These are phyloP conservation scores for Carabus problematicus DNA, from an alignment of 2,888 invertebrate genomes.

Conservation along the genomic window DNA sequence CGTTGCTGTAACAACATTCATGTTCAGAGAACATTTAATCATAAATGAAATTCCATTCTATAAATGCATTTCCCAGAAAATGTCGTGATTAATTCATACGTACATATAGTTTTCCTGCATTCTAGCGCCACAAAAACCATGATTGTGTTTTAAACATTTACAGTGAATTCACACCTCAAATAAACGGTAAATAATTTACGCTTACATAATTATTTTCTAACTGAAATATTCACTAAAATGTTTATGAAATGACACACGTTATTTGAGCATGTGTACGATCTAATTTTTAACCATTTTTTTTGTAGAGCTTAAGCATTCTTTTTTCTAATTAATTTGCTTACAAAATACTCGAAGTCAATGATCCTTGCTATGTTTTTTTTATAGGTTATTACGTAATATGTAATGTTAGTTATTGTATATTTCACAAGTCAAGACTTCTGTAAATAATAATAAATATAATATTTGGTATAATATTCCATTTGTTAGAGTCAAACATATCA, in stretches of 20 bases:
- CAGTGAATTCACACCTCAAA: neutral
- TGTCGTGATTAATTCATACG: neutral
- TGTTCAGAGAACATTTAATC: conserved; percentile 23
- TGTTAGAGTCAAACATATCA: no score
- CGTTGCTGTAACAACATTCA: neutral
- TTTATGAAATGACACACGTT: neutral
- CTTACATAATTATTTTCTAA: no score
- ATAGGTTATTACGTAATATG: neutral
- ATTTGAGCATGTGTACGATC: neutral
- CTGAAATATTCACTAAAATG: no score
- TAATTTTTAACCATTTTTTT: conserved; percentile 1
- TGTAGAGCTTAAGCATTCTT: neutral
- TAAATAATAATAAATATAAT: no score
- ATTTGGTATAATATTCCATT: no score
- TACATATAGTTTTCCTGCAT: conserved; percentile 5
- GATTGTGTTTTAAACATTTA: neutral
- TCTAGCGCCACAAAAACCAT: neutral
- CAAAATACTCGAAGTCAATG: neutral
- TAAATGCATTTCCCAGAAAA: conserved; percentile 6
- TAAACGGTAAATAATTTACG: neutral
- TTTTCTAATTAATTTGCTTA: no score
- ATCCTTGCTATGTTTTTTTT: neutral
- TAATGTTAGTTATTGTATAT: conserved; percentile 6
- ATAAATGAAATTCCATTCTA: conserved; percentile 18
- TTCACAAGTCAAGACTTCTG: no score